phyloP scores from a whole-genome alignment of 2,797 vertebrate genomes.

The Cynodonichthys magdalenae region DNA sequence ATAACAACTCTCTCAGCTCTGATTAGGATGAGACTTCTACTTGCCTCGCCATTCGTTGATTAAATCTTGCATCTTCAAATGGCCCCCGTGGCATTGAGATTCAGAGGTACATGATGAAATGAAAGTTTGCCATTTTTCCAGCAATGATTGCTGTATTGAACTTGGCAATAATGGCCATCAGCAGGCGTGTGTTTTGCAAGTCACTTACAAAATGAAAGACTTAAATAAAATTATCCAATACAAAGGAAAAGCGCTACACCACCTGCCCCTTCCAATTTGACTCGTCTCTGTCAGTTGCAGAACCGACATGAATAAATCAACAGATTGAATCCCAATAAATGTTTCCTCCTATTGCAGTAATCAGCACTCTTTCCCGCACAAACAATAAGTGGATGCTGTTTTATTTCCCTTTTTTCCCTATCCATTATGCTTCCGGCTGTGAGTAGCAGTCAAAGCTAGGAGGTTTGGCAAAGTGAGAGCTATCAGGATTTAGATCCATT shows the following conservation, averaged over 20 bases:
- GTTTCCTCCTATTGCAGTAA: conserved; percentile 59
- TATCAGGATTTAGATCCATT: conserved; percentile 67
- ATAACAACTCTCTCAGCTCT: conserved; percentile 69
- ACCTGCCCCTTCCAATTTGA: conserved; percentile 45
- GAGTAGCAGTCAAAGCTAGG: conserved; percentile 48
- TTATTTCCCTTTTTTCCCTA: conserved; percentile 17
- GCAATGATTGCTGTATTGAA: conserved; percentile 69
- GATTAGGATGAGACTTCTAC: conserved; percentile 70
- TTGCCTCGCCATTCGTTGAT: conserved; percentile 72
- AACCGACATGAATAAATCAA: conserved; percentile 70
- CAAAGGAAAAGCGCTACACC: conserved; percentile 9
- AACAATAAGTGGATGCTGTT: conserved; percentile 64
- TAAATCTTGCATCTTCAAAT: conserved; percentile 69
- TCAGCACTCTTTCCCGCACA: conserved; percentile 68
- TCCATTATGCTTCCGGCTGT: conserved; percentile 46
- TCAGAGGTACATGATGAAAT: conserved; percentile 50
- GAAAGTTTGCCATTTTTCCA: conserved; percentile 72
- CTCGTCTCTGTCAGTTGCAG: conserved; percentile 50
- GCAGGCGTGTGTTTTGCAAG: conserved; percentile 21
- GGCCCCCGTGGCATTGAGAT: conserved; percentile 48
- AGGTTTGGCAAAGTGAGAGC: conserved; percentile 49
- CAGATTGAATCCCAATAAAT: conserved; percentile 70
- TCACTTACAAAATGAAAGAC: conserved; percentile 32
- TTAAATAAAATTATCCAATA: conserved; percentile 15
- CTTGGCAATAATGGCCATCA: conserved; percentile 63